Evolutionary conservation across 1,140 invertebrate species (phyloP).

Genomic region (Conopomorpha cramerella): DNA sequence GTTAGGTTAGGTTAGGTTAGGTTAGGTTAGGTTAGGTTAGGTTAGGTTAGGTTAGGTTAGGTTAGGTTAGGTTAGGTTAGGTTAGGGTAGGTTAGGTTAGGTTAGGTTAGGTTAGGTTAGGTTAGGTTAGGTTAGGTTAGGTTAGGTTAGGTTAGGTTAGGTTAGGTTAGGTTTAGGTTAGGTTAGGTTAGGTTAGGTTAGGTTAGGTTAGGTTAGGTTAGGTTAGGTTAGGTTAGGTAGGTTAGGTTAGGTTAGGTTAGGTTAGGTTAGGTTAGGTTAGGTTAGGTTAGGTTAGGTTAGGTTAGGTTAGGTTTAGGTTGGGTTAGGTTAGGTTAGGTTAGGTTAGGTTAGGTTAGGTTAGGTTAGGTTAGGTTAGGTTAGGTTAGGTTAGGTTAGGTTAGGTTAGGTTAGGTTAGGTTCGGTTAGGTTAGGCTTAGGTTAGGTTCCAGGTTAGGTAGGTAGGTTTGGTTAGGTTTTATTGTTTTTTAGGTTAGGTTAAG

Average conservation of each 20-base stretch:
- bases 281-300: conserved; percentile 8
- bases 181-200: too few species aligned
- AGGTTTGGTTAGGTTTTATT: conserved; percentile 26
- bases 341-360: conserved; percentile 7
- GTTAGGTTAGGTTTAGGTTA: background rate
- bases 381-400: conserved; percentile 23
- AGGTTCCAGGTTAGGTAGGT: conserved; percentile 29
- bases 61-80: background rate
- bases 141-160: too few species aligned
- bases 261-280: conserved; percentile 8
- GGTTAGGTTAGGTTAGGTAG: too few species aligned
- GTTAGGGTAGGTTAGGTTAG: too few species aligned
- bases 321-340: conserved; percentile 7
- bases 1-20: background rate
- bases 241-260: too few species aligned
- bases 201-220: conserved; percentile 4
- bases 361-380: conserved; percentile 18
- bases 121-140: background rate
- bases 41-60: background rate
- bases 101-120: background rate
- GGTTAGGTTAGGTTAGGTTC: conserved; percentile 23
- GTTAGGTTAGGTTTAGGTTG: conserved; percentile 7
- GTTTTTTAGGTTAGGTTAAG: conserved; percentile 20
- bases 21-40: conserved; percentile 7
- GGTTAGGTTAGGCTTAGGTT: conserved; percentile 28